Conservation (phyloP, 1,140 invertebrate genomes). For the Bactericera cockerelli region DNA sequence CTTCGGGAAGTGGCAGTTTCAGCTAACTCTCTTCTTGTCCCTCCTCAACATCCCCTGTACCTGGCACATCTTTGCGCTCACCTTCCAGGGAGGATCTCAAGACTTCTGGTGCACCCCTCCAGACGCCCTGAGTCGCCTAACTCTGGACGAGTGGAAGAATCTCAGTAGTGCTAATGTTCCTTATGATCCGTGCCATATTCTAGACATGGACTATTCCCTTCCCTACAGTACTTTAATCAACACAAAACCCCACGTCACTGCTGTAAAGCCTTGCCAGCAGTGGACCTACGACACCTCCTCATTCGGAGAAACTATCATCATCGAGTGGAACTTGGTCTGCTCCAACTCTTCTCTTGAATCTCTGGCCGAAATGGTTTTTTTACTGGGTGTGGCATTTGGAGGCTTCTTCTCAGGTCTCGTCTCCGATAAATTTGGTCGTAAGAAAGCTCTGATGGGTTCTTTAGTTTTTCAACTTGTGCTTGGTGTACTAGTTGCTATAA, state of each 20-base stretch:
- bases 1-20: slow-evolving; percentile 40
- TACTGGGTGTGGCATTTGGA: slow-evolving; percentile 55
- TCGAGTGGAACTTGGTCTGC: slow-evolving; percentile 60
- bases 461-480: slow-evolving; percentile 47
- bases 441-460: slow-evolving; percentile 50
- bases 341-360: slow-evolving; percentile 42
- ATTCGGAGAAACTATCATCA: slow-evolving; percentile 52
- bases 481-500: slow-evolving; percentile 34
- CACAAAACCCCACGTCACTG: slow-evolving; percentile 10
- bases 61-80: slow-evolving; percentile 46
- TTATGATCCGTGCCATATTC: slow-evolving; percentile 6
- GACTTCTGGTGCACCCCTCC: slow-evolving; percentile 38
- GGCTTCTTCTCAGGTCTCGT: slow-evolving; percentile 55
- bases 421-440: slow-evolving; percentile 60
- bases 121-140: neutral
- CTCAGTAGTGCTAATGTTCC: neutral
- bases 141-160: slow-evolving; percentile 11
- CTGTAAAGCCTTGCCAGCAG: slow-evolving; percentile 29
- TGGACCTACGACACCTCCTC: slow-evolving; percentile 43
- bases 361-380: slow-evolving; percentile 53
- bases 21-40: slow-evolving; percentile 44
- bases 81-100: slow-evolving; percentile 44
- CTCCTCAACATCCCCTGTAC: slow-evolving; percentile 47
- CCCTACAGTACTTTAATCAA: neutral
- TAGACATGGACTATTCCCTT: slow-evolving; percentile 7